These are phyloP conservation scores for Conomelus anceps DNA, from an alignment of 2,888 invertebrate genomes.

Conservation along the genomic window DNA sequence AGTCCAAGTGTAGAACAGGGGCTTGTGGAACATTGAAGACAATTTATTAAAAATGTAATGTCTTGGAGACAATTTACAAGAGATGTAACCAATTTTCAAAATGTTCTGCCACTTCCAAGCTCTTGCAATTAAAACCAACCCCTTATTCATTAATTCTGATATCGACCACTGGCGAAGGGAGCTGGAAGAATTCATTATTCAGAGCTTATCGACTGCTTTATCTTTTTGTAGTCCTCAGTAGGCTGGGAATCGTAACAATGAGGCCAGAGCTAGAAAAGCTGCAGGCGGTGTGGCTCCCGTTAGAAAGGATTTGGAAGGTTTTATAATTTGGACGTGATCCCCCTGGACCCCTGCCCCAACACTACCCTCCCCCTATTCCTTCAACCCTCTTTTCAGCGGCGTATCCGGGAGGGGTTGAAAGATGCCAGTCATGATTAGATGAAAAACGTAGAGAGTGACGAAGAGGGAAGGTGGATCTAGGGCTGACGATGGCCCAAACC, in stretches of 20 bases:
- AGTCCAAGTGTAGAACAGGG: too few relatives aligned
- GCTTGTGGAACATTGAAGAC: too few relatives aligned
- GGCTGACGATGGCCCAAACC: not conserved
- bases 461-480: not conserved
- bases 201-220: not conserved
- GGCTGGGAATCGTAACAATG: not conserved
- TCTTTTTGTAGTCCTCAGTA: not conserved
- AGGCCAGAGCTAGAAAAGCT: not conserved
- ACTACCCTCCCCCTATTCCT: not conserved
- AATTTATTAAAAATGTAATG: too few relatives aligned
- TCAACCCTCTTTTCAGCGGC: not conserved
- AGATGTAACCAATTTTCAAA: not conserved
- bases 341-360: not conserved
- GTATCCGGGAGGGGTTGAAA: slow-evolving; percentile 3
- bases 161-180: not conserved
- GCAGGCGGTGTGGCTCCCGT: not conserved
- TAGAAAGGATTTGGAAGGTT: not conserved
- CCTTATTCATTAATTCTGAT: not conserved
- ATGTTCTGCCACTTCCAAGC: not conserved
- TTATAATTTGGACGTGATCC: not conserved
- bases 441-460: not conserved
- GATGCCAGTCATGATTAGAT: slow-evolving; percentile 3
- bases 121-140: not conserved
- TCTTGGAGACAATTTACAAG: too few relatives aligned
- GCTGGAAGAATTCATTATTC: not conserved